Evolutionary conservation across 1,140 invertebrate species (phyloP), one percentile per base, ranked within the genome.

Genomic region (Zophobas atratus): DNA sequence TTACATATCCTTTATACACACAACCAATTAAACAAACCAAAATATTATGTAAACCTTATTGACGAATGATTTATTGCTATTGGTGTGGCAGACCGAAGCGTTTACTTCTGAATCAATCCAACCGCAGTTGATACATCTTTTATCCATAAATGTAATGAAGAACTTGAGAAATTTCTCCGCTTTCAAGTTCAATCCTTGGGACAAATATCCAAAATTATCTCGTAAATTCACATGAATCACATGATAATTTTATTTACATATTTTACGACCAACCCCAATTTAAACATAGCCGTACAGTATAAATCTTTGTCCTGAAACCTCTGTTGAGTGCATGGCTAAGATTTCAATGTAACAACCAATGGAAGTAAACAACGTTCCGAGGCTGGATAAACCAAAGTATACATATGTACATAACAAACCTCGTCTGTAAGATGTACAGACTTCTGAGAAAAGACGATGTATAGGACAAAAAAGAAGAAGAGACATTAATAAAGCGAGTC

Each of bases 331-430:
- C 20, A 20, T 20, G 20, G 20, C 35, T 55, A 5, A 55, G 6
- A 34, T 32, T 72, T 33, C 6, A 35, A 43, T 43, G 51, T 20
- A 53, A 56, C 71, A 20, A 36, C 55, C 39, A 39, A 33, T 39
- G 43, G 67, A 32, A 51, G 67, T 70, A 70, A 70, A 70, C 48
- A 70, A 39, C 35, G n/a, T 60, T 36, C 38, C 48, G 20, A 20
- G 20, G 43, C 41, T 49, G 46, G 48, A 48, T 46, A 41, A 20
- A 48, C 48, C 36, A 35, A 48, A 34, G n/a, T 48, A 20, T 20
- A 20, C 20, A 20, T 20, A 20, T 38, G 6, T 8, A 2, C 8
- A 60, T 75, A 35, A 41, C 0, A 34, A 56, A 46, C 49, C 34
- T 57, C 41, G 34, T 60, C 56, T 57, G 4, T 34, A 57, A 33